Evolutionary conservation across 2,113 vertebrate species (phyloP).

Genomic region (Anarrhichthys ocellatus): DNA sequence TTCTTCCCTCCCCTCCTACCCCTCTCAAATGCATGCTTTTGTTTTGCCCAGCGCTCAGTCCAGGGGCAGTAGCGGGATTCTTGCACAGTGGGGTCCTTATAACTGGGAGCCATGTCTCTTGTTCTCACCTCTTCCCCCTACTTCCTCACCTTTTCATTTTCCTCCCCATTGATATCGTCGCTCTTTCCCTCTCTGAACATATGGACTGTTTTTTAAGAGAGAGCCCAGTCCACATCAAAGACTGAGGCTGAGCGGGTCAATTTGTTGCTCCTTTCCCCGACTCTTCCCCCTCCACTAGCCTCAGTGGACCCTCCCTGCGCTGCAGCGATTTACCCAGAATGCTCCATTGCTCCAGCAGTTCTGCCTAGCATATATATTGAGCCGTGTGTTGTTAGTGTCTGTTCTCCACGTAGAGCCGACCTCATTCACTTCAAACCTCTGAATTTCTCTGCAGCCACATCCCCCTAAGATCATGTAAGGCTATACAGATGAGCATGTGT

Average conservation of each 20-base stretch:
- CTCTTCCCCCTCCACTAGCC: slow-evolving; percentile 52
- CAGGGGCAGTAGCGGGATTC: slow-evolving; percentile 72
- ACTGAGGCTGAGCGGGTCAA: slow-evolving; percentile 72
- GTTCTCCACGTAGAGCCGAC: slow-evolving; percentile 40
- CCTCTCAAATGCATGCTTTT: slow-evolving; percentile 75
- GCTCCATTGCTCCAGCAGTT: slow-evolving; percentile 47
- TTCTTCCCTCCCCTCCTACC: slow-evolving; percentile 57
- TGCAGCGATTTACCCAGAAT: slow-evolving; percentile 66
- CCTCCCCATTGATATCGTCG: slow-evolving; percentile 64
- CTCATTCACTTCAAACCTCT: slow-evolving; percentile 43
- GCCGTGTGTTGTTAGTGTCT: slow-evolving; percentile 44
- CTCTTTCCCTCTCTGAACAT: slow-evolving; percentile 68
- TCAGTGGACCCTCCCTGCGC: slow-evolving; percentile 61
- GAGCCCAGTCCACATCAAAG: slow-evolving; percentile 77
- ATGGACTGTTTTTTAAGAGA: slow-evolving; percentile 65
- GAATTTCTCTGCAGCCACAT: slow-evolving; percentile 52
- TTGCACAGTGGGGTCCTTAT: slow-evolving; percentile 81
- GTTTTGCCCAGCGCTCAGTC: slow-evolving; percentile 73
- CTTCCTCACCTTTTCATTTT: slow-evolving; percentile 74
- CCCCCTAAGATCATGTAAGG: slow-evolving; percentile 47
- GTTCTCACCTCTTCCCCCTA: slow-evolving; percentile 74
- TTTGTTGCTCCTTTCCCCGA: slow-evolving; percentile 76
- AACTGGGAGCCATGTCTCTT: slow-evolving; percentile 79
- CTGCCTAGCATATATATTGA: slow-evolving; percentile 49
- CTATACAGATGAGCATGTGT: slow-evolving; percentile 54